Evolutionary conservation across 2,888 invertebrate species (phyloP), one percentile per base, ranked within the genome.

Genomic region (Drosophila melanosoma): DNA sequence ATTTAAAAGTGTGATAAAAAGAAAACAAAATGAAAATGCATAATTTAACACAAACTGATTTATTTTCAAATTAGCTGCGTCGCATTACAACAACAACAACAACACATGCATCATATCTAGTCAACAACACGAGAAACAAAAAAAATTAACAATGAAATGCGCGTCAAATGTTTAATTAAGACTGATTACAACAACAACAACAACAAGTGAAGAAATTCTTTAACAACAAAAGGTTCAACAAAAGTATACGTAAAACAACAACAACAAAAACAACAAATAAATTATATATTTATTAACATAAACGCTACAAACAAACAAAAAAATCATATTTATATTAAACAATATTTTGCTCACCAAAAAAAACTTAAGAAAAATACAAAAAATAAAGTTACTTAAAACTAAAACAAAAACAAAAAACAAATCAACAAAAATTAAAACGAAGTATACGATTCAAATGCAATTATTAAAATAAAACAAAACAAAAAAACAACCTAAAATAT

Each of bases 231-330:
- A 89, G 89, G 84, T 85, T 89, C 82, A 92, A 91, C 91, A 90
- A 92, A 91, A 89, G 92, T 92, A 92, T 92, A 92, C 92, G 92
- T 92, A 92, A 92, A 89, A 79, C 51, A 79, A 74, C 61, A 77
- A 69, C 53, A 58, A 60, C 71, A 74, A 75, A 65, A 40, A n/a
- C 40, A 40, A 40, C 42, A 42, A 45, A 45, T 45, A 79, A 56
- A 62, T 42, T 65, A 81, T 74, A 69, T 80, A 78, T 76, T 73
- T 79, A 84, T 72, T 74, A 59, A 66, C 51, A 45, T 52, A 79
- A 64, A 79, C 73, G 71, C 63, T 64, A 64, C 40, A 45, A 45
- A 52, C 42, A 53, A 42, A 42, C 26, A 69, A 71, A 62, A 70
- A 66, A 80, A 69, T 82, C 78, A 82, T 82, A 84, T 79, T 76